Base-by-base conservation (phyloP, 2,888 invertebrate genomes). In the Epinotia brunnichana region DNA sequence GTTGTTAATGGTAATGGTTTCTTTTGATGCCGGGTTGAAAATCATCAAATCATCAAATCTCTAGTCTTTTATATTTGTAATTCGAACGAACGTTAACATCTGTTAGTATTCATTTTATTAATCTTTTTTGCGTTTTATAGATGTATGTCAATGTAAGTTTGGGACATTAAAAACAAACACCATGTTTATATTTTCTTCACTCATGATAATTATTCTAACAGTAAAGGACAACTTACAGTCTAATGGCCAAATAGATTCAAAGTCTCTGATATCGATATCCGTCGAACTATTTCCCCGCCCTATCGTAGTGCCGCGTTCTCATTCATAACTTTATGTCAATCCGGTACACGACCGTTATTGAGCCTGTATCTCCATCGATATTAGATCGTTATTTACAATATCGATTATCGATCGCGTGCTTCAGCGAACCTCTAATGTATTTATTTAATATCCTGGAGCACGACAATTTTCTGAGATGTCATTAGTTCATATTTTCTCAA, bases 291-390 rank as follows among this genome's bases (percentile, higher is more conserved):
- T 77, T 80, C 77, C 72, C 79, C 74, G 69, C 83, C 78, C 83
- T 83, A 84, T 74, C 76, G 85, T 81, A 82, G 76, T 79, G 51
- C 64, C 67, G 68, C 64, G 81, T 80, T 79, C 84, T 85, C 87
- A 89, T 90, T 90, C 90, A 90, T 90, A 91, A 91, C 89, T 84
- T 84, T 79, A 77, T 77, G 77, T 80, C 78, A 78, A 80, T 81
- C 60, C 76, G 73, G 79, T 81, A 84, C 85, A 85, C 83, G 85
- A 88, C 89, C 86, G 87, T 88, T 89, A 90, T 87, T 67, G 67
- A 67, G 54, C 61, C 81, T 84, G 83, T 85, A 82, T 82, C 81
- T 86, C 81, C 81, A 87, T 87, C 85, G 78, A 79, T 80, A 80
- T 81, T 78, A 79, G 76, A 78, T 76, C 77, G 74, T 77, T 78